Conservation (phyloP, 2,797 vertebrate species). For the Aselliscus stoliczkanus region DNA sequence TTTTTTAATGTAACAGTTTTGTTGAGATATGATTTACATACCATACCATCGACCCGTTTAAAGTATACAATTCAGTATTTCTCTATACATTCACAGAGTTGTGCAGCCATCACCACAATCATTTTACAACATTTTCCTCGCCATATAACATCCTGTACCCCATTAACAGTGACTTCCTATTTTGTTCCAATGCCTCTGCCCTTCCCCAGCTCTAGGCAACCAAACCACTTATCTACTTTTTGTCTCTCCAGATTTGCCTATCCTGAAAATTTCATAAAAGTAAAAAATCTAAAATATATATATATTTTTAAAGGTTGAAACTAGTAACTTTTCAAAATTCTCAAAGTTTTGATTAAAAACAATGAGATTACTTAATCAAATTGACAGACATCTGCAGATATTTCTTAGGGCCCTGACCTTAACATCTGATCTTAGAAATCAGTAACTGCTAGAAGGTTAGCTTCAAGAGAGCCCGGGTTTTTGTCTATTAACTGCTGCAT, state of each 20-base stretch:
- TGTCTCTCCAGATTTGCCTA: neutral
- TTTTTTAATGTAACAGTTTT: neutral
- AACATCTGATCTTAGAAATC: neutral
- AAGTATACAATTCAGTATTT: neutral
- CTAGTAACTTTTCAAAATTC: constrained; percentile 32
- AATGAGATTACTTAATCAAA: constrained; percentile 32
- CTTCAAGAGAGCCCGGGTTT: neutral
- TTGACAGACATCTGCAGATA: neutral
- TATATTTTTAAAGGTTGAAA: constrained; percentile 19
- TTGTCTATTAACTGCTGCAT: neutral
- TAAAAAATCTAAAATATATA: neutral
- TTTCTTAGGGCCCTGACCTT: neutral
- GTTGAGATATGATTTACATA: neutral
- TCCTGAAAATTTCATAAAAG: constrained; percentile 1
- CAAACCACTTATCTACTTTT: neutral
- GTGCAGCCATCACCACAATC: neutral
- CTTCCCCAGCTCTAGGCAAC: neutral
- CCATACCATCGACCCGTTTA: neutral
- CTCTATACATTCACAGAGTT: neutral
- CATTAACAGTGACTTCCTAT: neutral
- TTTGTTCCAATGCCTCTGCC: neutral
- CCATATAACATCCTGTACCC: neutral
- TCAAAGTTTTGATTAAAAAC: neutral
- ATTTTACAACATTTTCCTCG: constrained; percentile 12
- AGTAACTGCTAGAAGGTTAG: neutral